Evolutionary conservation across 2,797 vertebrate genomes (phyloP), one percentile per base, ranked within the genome.

Genomic region (Eulemur mongoz): DNA sequence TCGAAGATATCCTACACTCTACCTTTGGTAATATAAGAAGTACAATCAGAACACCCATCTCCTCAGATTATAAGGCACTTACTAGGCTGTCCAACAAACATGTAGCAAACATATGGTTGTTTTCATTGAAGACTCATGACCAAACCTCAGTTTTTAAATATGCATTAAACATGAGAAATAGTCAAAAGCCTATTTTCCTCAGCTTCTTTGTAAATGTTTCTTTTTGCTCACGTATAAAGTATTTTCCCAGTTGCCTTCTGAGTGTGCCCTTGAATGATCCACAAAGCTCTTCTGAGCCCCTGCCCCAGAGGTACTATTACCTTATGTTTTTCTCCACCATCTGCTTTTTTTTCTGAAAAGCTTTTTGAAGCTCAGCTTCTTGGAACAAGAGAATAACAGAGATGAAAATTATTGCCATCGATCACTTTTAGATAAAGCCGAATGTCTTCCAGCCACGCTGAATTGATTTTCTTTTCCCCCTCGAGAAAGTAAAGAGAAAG

Each of bases 391-490:
- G 69, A 94, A 90, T 79, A 95, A 92, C 81, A 79, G 92, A 93
- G 69, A 95, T 54, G 88, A 95, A 89, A 96, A 97, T 90, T 79
- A 89, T 83, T 78, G 69, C 79, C 70, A 95, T 96, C 7, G 13
- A 92, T 97, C 85, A 86, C 79, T 88, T 92, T 94, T 79, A 80
- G 73, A 92, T 89, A 96, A 92, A 94, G 93, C 72, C 13, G 35
- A 86, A 84, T 43, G 38, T 92, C 93, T 97, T 94, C 43, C 85
- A 96, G 88, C 38, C 57, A 89, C 93, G 61, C 43, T 43, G 57
- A 93, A 97, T 95, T 92, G 95, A 96, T 97, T 90, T 91, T 85
- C 81, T 70, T 85, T 43, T 27, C 27, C 63, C 9, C 11, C n/a
- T 73, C 59, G 90, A 92, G 88, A 84, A 96, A 88, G 72, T 81